phyloP scores from a whole-genome alignment of 2,797 vertebrate species.

The Apogon hyalosoma region DNA sequence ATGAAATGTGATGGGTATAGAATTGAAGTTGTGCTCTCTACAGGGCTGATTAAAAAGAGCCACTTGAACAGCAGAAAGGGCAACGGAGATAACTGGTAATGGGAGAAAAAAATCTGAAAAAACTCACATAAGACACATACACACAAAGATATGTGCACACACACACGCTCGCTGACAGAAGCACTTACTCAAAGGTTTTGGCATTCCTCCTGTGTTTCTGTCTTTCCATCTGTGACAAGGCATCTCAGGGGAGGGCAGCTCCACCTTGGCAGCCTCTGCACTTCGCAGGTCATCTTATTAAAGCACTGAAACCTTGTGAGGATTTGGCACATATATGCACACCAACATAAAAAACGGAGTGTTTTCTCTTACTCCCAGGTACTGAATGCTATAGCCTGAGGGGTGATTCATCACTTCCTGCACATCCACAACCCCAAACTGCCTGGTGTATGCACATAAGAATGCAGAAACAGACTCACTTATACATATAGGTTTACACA shows the following conservation, averaged over 20 bases:
- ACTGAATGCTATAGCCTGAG: constrained; percentile 27
- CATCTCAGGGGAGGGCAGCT: constrained; percentile 45
- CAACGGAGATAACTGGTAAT: constrained; percentile 12
- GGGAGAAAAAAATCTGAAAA: not conserved
- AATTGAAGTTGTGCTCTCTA: constrained; percentile 18
- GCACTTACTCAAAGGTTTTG: constrained; percentile 9
- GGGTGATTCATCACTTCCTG: constrained; percentile 59
- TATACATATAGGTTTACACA: constrained; percentile 15
- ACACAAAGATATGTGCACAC: not conserved
- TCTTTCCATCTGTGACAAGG: constrained; percentile 38
- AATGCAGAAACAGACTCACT: constrained; percentile 20
- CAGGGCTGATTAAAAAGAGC: constrained; percentile 44
- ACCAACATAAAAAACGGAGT: constrained; percentile 22
- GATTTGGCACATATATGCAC: constrained; percentile 1
- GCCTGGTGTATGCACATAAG: constrained; percentile 2
- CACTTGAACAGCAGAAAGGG: constrained; percentile 36
- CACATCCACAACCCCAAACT: constrained; percentile 6
- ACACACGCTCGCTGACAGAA: constrained; percentile 3
- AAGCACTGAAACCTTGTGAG: constrained; percentile 43
- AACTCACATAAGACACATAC: not conserved
- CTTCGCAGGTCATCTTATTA: constrained; percentile 53
- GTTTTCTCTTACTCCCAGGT: constrained; percentile 26
- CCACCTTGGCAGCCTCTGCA: constrained; percentile 43
- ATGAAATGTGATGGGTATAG: constrained; percentile 24
- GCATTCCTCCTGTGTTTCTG: constrained; percentile 35